Conservation (phyloP, 1,140 invertebrate species). For the Platyura marginata region DNA sequence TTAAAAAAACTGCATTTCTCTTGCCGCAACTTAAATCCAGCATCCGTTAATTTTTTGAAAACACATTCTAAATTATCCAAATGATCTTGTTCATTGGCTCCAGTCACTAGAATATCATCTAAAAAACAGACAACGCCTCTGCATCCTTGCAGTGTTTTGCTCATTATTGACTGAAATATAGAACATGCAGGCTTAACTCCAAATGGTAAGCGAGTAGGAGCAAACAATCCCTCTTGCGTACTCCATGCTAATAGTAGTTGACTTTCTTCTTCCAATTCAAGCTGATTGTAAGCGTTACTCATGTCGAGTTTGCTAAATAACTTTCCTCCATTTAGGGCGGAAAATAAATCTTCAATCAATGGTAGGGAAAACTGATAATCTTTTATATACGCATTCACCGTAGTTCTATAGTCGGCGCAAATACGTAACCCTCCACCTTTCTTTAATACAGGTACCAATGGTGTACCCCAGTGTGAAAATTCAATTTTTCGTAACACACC, state of each 20-base stretch:
- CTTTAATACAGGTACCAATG: constrained; percentile 20
- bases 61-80: constrained; percentile 5
- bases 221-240: constrained; percentile 10
- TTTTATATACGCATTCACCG: constrained; percentile 18
- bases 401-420: constrained; percentile 25
- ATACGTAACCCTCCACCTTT: constrained; percentile 22
- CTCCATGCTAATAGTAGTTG: constrained; percentile 7
- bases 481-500: constrained; percentile 17
- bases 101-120: constrained; percentile 21
- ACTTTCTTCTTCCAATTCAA: constrained; percentile 12
- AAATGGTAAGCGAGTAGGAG: constrained; percentile 13
- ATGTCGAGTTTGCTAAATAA: constrained; percentile 22
- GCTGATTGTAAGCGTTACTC: constrained; percentile 20
- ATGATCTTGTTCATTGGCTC: constrained; percentile 10
- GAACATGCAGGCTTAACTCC: constrained; percentile 15
- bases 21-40: constrained; percentile 10
- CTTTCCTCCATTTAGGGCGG: constrained; percentile 11
- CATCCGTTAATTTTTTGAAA: constrained; percentile 3
- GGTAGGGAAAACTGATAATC: constrained; percentile 22
- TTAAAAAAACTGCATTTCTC: constrained; percentile 14
- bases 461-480: constrained; percentile 19
- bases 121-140: constrained; percentile 10
- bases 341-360: constrained; percentile 15
- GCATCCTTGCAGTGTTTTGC: constrained; percentile 14
- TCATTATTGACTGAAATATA: constrained; percentile 24